A percentile compares a stretch with the other conserved stretches of the same genome.
Conservation (phyloP, 64 coral and sea anemone species). For the Pocillopora verrucosa region DNA sequence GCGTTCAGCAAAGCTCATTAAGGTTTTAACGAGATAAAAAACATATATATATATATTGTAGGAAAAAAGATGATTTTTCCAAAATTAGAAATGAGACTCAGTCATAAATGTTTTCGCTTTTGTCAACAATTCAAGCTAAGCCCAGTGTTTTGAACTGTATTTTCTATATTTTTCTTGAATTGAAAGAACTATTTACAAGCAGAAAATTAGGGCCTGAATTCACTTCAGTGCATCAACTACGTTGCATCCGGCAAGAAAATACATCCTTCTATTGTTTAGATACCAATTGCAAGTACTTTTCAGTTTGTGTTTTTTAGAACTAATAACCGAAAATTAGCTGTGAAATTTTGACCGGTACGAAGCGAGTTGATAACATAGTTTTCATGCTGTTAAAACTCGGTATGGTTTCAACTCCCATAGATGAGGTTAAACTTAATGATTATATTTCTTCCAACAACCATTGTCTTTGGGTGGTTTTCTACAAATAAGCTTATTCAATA, state of each 20-base stretch:
- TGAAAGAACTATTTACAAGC: background rate
- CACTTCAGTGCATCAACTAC: background rate
- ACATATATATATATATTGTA: background rate
- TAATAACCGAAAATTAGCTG: constrained; percentile 7
- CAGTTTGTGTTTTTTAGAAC: background rate
- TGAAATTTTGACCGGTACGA: constrained; percentile 10
- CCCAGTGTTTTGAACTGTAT: too few relatives aligned
- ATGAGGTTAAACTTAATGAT: background rate
- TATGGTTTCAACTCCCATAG: background rate
- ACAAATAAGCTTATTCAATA: constrained; percentile 16
- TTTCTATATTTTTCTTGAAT: background rate
- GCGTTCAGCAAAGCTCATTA: constrained; percentile 49
- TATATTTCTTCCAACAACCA: background rate
- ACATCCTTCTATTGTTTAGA: background rate
- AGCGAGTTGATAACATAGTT: background rate
- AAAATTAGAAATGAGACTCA: too few relatives aligned
- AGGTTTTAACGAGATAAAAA: background rate
- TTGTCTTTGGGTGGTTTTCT: constrained; percentile 12
- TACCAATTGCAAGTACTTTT: background rate
- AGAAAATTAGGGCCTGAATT: background rate
- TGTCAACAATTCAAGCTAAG: too few relatives aligned
- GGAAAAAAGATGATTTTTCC: too few relatives aligned
- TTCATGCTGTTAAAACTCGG: background rate
- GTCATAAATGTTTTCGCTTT: too few relatives aligned
- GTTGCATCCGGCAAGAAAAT: background rate